Evolutionary conservation across 1,140 invertebrate species (phyloP).

Genomic region (Drosophila kurseongensis): DNA sequence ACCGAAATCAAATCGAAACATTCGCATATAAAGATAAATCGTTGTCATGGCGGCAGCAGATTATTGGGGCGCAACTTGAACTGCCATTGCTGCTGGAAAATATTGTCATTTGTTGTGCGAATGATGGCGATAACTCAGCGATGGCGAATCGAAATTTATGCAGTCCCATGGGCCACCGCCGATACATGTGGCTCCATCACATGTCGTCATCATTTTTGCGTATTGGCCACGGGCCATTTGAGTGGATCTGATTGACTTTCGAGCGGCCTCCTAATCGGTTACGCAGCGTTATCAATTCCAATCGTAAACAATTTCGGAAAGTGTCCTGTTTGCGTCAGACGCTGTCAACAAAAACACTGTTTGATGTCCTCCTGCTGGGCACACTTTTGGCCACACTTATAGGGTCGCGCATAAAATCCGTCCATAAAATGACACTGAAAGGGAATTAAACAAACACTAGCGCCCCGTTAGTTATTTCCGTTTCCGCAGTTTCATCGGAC

Average conservation of each 20-base stretch:
- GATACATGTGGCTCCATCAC: slow-evolving; percentile 20
- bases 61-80: slow-evolving; percentile 48
- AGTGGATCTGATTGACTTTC: slow-evolving; percentile 74
- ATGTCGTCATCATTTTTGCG: slow-evolving; percentile 63
- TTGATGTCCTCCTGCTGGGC: slow-evolving; percentile 35
- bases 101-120: slow-evolving; percentile 65
- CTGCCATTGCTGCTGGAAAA: slow-evolving; percentile 58
- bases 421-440: slow-evolving; percentile 53
- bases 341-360: slow-evolving; percentile 47
- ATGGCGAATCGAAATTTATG: slow-evolving; percentile 60
- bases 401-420: slow-evolving; percentile 42
- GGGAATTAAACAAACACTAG: slow-evolving; percentile 72
- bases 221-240: slow-evolving; percentile 53
- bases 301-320: slow-evolving; percentile 64
- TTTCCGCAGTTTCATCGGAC: slow-evolving; percentile 52
- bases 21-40: slow-evolving; percentile 56
- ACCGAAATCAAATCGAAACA: slow-evolving; percentile 56
- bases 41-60: slow-evolving; percentile 47
- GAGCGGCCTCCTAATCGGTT: slow-evolving; percentile 56
- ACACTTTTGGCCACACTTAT: slow-evolving; percentile 31
- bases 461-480: slow-evolving; percentile 63
- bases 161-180: slow-evolving; percentile 25
- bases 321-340: slow-evolving; percentile 62
- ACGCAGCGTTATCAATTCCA: slow-evolving; percentile 58
- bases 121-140: slow-evolving; percentile 64